Evolutionary conservation across 2,113 vertebrate species (phyloP), one percentile per base, ranked within the genome.

Genomic region (Calyptommatus sinebrachiatus): DNA sequence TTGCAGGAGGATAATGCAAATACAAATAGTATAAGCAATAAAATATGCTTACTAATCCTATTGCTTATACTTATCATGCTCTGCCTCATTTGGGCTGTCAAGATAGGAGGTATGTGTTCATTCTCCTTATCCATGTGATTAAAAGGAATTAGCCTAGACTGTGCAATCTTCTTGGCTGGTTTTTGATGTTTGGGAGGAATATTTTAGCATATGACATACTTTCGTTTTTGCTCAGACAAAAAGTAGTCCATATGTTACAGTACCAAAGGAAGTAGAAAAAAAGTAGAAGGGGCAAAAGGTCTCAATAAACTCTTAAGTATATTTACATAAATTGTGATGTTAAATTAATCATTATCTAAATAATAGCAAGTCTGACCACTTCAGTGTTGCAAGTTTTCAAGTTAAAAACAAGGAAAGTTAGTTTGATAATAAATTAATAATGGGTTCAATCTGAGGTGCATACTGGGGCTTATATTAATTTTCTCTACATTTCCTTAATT

Each of bases 271-370:
- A 12, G 22, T 53, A 35, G 24, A 65, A 78, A 77, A 20, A 62
- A 20, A n/a, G 31, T 35, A 78, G 26, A 8, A 3, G 21, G 57
- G n/a, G 10, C 6, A 18, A 57, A 24, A 0, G 21, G 0, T 21
- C 66, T 78, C 2, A 14, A 11, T 9, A 50, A 50, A 9, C 2
- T 14, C 2, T 3, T 50, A 50, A 50, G 48, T 50, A 50, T 50
- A 50, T 50, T 50, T 50, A 50, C 48, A 50, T 50, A 50, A 50
- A 50, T 2, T 41, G 35, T 11, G 48, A 50, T 2, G 8, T 48
- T 50, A 50, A 11, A 50, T 50, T 50, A 50, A 67, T 41, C 20
- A 41, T 35, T 10, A 12, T 21, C 60, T 62, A 48, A 26, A 71
- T 31, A 71, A 82, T 53, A 65, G 20, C n/a, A 35, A 21, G 65